phyloP scores from a whole-genome alignment of 2,113 vertebrate genomes.

The Chionis minor region DNA sequence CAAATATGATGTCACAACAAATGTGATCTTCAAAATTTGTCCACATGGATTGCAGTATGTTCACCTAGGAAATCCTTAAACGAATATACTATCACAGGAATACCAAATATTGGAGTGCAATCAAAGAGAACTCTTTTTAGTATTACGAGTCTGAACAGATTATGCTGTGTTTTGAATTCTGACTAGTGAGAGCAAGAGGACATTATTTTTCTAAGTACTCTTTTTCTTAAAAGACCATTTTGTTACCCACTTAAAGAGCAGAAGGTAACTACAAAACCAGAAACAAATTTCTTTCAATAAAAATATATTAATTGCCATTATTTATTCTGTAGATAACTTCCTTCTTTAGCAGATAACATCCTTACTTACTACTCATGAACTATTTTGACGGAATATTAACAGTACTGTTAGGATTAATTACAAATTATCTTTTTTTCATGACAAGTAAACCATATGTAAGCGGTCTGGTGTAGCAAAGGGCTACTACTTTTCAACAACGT shows the following conservation, averaged over 20 bases:
- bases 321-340: background rate
- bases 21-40: background rate
- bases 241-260: background rate
- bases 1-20: background rate
- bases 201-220: background rate
- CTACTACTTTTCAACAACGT: background rate
- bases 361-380: background rate
- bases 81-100: background rate
- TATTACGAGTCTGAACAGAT: background rate
- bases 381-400: background rate
- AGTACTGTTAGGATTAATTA: background rate
- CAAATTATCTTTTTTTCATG: background rate
- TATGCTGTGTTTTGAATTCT: background rate
- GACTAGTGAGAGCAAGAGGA: background rate
- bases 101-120: background rate
- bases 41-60: background rate
- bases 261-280: background rate
- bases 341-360: background rate
- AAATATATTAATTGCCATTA: background rate
- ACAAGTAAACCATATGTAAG: background rate
- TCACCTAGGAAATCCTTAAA: background rate
- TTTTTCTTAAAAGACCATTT: background rate
- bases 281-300: background rate
- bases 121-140: background rate
- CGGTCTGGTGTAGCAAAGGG: background rate